Conservation (phyloP, 2,113 vertebrate species). For the Phycodurus eques region DNA sequence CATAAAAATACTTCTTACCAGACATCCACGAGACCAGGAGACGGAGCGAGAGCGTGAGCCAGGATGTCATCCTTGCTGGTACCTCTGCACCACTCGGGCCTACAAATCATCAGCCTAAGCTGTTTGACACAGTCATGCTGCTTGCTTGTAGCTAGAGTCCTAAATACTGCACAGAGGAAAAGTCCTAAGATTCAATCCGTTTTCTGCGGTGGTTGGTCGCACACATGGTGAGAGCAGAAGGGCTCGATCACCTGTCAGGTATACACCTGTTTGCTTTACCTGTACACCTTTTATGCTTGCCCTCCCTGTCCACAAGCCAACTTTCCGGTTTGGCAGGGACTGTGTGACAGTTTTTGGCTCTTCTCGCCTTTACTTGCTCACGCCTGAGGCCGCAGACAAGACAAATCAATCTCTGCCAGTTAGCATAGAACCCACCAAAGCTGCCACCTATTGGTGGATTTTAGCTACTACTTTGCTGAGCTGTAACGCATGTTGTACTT, state of each 20-base stretch:
- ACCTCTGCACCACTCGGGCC: constrained; percentile 15
- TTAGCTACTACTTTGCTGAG: not conserved
- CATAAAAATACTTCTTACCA: constrained; percentile 49
- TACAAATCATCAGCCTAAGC: not conserved
- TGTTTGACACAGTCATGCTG: not conserved
- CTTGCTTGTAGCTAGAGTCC: not conserved
- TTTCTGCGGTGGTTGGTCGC: constrained; percentile 13
- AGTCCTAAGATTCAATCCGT: constrained; percentile 23
- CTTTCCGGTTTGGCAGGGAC: constrained; percentile 53
- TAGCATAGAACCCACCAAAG: not conserved
- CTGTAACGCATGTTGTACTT: no score
- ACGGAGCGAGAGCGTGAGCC: constrained; percentile 34
- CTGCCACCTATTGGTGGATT: not conserved
- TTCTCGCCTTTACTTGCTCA: constrained; percentile 56
- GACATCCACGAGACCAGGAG: constrained; percentile 42
- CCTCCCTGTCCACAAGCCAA: constrained; percentile 36
- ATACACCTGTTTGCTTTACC: constrained; percentile 63
- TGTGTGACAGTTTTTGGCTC: constrained; percentile 54
- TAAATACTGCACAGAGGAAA: not conserved
- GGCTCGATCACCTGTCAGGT: constrained; percentile 44
- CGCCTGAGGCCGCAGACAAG: constrained; percentile 26
- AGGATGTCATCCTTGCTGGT: constrained; percentile 50
- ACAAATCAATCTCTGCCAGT: not conserved
- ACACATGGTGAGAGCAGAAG: constrained; percentile 8
- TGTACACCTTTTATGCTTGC: not conserved